These are phyloP conservation scores for Diplodus sargus DNA, from an alignment of 2,797 vertebrate species.

Conservation along the genomic window DNA sequence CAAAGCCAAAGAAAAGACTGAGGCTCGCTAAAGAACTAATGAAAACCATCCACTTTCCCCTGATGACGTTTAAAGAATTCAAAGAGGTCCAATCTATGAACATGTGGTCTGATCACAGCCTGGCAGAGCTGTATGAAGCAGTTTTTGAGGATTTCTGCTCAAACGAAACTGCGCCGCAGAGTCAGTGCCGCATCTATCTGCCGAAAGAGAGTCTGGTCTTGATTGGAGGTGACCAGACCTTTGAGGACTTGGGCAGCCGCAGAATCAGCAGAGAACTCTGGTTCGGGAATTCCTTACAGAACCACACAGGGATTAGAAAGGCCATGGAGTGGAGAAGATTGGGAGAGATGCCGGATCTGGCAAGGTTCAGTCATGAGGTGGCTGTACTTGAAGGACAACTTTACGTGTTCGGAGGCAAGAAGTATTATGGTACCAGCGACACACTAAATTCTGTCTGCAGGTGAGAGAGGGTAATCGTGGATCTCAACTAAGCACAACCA, in stretches of 20 bases:
- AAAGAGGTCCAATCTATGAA: conserved; percentile 85
- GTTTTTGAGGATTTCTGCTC: conserved; percentile 77
- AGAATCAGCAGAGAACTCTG: conserved; percentile 87
- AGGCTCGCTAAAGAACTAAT: conserved; percentile 83
- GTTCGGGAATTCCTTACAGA: conserved; percentile 90
- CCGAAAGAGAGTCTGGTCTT: conserved; percentile 88
- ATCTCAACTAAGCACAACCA: neutral
- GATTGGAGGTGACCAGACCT: conserved; percentile 88
- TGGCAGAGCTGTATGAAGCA: conserved; percentile 75
- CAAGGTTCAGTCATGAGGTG: conserved; percentile 85
- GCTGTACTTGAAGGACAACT: conserved; percentile 83
- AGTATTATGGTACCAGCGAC: conserved; percentile 87
- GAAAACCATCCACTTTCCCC: conserved; percentile 87
- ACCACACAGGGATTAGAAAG: conserved; percentile 83
- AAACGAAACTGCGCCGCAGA: conserved; percentile 53
- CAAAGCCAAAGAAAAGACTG: conserved; percentile 79
- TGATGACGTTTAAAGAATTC: conserved; percentile 92
- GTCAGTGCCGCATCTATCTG: conserved; percentile 81
- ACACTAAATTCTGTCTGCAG: conserved; percentile 88
- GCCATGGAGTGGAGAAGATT: conserved; percentile 87
- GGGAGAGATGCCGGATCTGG: conserved; percentile 85
- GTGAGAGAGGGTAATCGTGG: conserved; percentile 67
- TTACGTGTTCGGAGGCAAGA: conserved; percentile 91
- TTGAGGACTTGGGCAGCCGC: conserved; percentile 80
- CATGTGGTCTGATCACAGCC: conserved; percentile 65